These are phyloP conservation scores for Pegoplata infirma DNA, from an alignment of 2,888 invertebrate species.

Conservation along the genomic window DNA sequence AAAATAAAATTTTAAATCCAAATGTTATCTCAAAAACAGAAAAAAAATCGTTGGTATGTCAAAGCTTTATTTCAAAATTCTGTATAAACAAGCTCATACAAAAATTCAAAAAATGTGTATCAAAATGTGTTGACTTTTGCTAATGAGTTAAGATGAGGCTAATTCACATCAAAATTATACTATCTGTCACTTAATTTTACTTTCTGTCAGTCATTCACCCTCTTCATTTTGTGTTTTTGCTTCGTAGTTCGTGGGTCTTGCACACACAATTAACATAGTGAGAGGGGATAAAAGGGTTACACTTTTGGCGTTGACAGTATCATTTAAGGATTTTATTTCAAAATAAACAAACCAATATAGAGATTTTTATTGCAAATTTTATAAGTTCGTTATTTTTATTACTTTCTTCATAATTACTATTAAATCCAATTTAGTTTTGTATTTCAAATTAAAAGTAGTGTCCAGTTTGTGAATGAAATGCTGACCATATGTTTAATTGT, in stretches of 20 bases:
- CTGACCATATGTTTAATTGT: conserved; percentile 26
- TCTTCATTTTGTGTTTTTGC: neutral
- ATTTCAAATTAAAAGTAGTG: conserved; percentile 5
- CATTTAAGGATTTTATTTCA: conserved; percentile 39
- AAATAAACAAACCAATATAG: conserved; percentile 10
- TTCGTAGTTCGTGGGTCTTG: conserved; percentile 2
- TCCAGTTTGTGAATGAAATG: conserved; percentile 5
- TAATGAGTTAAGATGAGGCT: conserved; percentile 66
- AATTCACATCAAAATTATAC: conserved; percentile 53
- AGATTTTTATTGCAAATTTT: conserved; percentile 2
- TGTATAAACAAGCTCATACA: neutral
- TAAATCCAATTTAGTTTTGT: conserved; percentile 5
- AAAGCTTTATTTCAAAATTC: conserved; percentile 21
- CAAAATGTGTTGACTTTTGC: conserved; percentile 66
- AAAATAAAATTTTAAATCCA: conserved; percentile 4
- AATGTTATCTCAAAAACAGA: too few species aligned
- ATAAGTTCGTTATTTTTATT: conserved; percentile 15
- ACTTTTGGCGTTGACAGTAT: conserved; percentile 48
- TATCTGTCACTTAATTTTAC: conserved; percentile 41
- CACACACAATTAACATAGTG: conserved; percentile 41
- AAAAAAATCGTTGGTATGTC: conserved; percentile 14
- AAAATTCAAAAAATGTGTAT: conserved; percentile 16
- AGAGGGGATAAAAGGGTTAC: conserved; percentile 47
- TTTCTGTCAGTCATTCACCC: conserved; percentile 51
- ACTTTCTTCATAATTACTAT: conserved; percentile 13